Evolutionary conservation across 2,797 vertebrate genomes (phyloP), one percentile per base, ranked within the genome.

Genomic region (Hypotaenidia okinawae): DNA sequence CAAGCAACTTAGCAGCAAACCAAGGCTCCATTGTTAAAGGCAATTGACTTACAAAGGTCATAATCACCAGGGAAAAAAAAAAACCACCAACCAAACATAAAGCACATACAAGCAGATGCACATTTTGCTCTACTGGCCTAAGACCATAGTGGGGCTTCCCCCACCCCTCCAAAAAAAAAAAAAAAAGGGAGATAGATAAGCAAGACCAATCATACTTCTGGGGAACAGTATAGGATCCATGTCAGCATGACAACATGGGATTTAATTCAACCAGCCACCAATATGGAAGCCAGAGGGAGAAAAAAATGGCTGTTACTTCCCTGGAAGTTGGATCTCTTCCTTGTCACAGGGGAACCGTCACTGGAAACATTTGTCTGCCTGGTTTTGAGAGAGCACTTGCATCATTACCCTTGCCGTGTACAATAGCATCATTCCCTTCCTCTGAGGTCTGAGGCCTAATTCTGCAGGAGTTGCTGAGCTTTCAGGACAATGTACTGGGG

Each of bases 181-280:
- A 37, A 10, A 37, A 10, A 37, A 79, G 2, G 3, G 9, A 73
- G 54, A 39, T 0, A 79, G 3, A 35, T 32, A 51, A 49, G 6
- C 25, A 21, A 91, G 19, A 78, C 9, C 19, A 63, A 11, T 4
- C 27, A n/a, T n/a, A n/a, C 30, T 61, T 28, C 6, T 54, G 25
- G 41, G 32, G 21, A 86, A 39, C 10, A 64, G 24, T 5, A 18
- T 1, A 2, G 14, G 25, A 64, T 57, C 79, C 47, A 51, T 11
- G 6, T n/a, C 23, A 73, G 28, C 18, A 41, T 0, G 5, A 23
- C 5, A 9, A 37, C 5, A 12, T 1, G 1, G 7, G 15, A 93
- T 77, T 12, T 13, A 70, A 54, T 5, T 85, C 64, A 93, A 63
- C 1, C 35, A 77, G 39, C 9, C 43, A 33, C 14, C 59, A 32